Evolutionary conservation across 2,888 invertebrate species (phyloP), one percentile per base, ranked within the genome.

Genomic region (Nipponacmea schrenckii): DNA sequence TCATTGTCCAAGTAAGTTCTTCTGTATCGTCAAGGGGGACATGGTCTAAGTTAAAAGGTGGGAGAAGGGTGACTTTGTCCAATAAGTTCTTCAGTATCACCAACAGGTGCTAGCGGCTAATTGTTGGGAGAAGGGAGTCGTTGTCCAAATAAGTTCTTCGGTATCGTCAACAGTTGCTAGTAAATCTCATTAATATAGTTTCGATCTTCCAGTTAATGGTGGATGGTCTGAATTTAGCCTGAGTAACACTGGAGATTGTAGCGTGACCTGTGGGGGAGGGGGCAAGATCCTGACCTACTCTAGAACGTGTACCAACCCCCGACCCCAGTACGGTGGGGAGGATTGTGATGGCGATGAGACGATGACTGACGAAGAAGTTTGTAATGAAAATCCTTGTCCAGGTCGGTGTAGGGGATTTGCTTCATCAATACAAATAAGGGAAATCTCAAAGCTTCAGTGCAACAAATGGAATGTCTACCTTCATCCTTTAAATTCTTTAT

Each of bases 381-480:
- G 74, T 62, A 74, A 71, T 69, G 67, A 71, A 20, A 27, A 74
- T 45, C 71, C 69, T n/a, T 74, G 74, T 50, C 74, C 74, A 39
- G 64, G 71, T 74, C n/a, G 67, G 64, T 64, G 1, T 20, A 15
- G 2, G 8, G 1, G 20, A 10, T 56, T 20, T 17, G 31, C 2
- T 39, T 39, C 39, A 39, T 8, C 39, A 31, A 31, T 31, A 31
- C 31, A 31, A 31, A 31, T 2, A 31, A 3, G 31, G 31, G 31
- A 3, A 31, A 31, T 5, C 31, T 31, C 31, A 5, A 31, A n/a
- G n/a, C n/a, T n/a, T n/a, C n/a, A n/a, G n/a, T n/a, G n/a, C n/a
- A n/a, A n/a, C n/a, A 31, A 31, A 31, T 4, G 4, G 7, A 31
- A 31, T 31, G 31, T 31, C 2, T 31, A 31, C 31, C 31, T 7